Conservation (phyloP, 2,113 vertebrate genomes). For the Typhlomys cinereus region DNA sequence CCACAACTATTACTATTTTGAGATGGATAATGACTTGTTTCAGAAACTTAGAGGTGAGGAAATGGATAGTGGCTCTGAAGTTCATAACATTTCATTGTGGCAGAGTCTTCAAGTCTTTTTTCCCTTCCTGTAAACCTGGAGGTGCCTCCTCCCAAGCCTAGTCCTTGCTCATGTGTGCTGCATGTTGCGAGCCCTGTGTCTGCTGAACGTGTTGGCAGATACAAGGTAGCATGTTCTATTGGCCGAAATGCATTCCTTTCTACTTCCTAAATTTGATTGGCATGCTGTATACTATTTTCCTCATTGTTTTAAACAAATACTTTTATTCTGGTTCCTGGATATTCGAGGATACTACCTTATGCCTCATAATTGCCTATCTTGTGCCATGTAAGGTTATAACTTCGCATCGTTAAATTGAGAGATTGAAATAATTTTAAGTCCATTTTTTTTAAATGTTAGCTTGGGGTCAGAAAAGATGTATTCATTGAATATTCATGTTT, state of each 20-base stretch:
- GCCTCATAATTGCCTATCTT: background rate
- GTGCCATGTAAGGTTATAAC: background rate
- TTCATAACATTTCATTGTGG: slow-evolving; percentile 33
- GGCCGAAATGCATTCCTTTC: background rate
- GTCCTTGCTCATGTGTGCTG: slow-evolving; percentile 49
- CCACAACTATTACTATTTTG: slow-evolving; percentile 25
- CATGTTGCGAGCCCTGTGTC: slow-evolving; percentile 77
- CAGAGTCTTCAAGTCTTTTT: background rate
- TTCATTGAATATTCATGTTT: slow-evolving; percentile 11
- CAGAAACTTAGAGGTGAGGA: background rate
- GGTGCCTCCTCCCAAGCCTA: slow-evolving; percentile 28
- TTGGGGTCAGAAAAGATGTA: background rate
- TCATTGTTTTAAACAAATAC: slow-evolving; percentile 28
- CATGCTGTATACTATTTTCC: slow-evolving; percentile 18
- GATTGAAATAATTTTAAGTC: slow-evolving; percentile 25
- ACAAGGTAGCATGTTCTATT: slow-evolving; percentile 18
- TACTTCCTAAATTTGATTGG: background rate
- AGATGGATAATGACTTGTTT: background rate
- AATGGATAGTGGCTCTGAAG: slow-evolving; percentile 85
- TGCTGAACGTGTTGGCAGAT: background rate
- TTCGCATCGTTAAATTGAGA: background rate
- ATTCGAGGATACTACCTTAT: background rate
- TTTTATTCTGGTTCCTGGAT: background rate
- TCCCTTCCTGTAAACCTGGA: background rate
- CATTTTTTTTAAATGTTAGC: background rate